Conservation (phyloP, 2,888 invertebrate genomes). For the Nysson spinosus region DNA sequence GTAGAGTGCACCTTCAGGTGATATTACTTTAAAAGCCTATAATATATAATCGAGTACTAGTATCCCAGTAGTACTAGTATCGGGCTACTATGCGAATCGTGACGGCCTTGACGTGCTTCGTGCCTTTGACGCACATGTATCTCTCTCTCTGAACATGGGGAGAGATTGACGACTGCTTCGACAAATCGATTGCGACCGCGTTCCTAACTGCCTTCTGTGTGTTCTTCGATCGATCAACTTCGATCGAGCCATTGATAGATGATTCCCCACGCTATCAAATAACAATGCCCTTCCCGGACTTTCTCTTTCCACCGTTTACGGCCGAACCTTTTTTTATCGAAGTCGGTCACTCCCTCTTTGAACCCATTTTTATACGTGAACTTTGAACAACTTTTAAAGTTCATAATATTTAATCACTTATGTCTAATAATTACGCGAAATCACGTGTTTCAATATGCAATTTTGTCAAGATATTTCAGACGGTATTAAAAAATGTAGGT, state of each 20-base stretch:
- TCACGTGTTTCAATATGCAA: too few relatives aligned
- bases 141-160: constrained; percentile 74
- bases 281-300: constrained; percentile 3
- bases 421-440: too few relatives aligned
- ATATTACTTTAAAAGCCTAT: constrained; percentile 14
- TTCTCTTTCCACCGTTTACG: constrained; percentile 57
- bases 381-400: too few relatives aligned
- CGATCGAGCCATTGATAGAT: constrained; percentile 26
- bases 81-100: constrained; percentile 37
- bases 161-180: constrained; percentile 72
- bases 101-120: constrained; percentile 50
- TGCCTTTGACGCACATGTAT: constrained; percentile 53
- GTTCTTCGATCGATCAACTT: constrained; percentile 39
- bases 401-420: too few relatives aligned
- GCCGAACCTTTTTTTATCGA: too few relatives aligned
- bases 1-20: background rate
- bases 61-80: constrained; percentile 39
- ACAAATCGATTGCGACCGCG: constrained; percentile 71
- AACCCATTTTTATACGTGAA: too few relatives aligned
- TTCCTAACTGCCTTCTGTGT: constrained; percentile 59
- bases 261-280: too few relatives aligned
- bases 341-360: too few relatives aligned
- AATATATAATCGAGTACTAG: constrained; percentile 30
- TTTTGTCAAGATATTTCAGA: too few relatives aligned
- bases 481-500: too few relatives aligned